A percentile compares a stretch with the other conserved stretches of the same genome.
Conservation (phyloP, 2,113 vertebrate species). For the Xyliphius kryptos region DNA sequence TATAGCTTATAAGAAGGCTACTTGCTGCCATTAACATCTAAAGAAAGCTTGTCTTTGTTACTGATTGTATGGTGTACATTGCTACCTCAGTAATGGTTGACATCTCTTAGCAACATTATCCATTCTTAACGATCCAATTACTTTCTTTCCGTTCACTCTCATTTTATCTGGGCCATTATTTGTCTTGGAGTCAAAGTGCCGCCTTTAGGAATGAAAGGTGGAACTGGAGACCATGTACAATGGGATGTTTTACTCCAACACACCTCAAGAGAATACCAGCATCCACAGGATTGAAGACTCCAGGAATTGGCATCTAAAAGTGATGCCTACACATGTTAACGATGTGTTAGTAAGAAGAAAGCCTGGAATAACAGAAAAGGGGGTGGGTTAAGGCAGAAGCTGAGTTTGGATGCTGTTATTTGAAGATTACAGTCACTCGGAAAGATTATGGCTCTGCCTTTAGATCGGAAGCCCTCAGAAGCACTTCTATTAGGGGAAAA, state of each 20-base stretch:
- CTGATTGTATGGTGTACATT: no score
- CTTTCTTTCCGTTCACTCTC: constrained; percentile 42
- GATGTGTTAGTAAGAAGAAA: constrained; percentile 43
- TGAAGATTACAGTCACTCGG: constrained; percentile 51
- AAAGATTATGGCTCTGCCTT: constrained; percentile 34
- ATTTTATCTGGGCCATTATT: constrained; percentile 41
- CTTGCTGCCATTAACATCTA: no score
- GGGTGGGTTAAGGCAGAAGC: background rate
- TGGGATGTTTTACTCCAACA: constrained; percentile 36
- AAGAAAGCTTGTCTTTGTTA: no score
- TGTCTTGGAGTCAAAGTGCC: constrained; percentile 17
- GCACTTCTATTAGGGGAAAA: constrained; percentile 51
- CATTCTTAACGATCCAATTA: constrained; percentile 34
- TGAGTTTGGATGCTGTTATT: constrained; percentile 43
- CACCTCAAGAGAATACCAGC: constrained; percentile 41
- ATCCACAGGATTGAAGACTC: constrained; percentile 42
- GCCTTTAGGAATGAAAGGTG: constrained; percentile 14
- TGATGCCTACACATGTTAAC: constrained; percentile 50
- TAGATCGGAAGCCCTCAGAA: constrained; percentile 47
- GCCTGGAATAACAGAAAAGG: constrained; percentile 7
- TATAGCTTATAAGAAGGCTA: no score
- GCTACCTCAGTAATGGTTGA: background rate
- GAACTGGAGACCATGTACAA: constrained; percentile 44
- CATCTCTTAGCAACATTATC: constrained; percentile 38
- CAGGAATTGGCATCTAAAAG: constrained; percentile 39